Percentiles rank a stretch among this genome's conserved stretches.
Evolutionary conservation across 2,888 invertebrate species (phyloP).

Genomic region (Globia sparganii): DNA sequence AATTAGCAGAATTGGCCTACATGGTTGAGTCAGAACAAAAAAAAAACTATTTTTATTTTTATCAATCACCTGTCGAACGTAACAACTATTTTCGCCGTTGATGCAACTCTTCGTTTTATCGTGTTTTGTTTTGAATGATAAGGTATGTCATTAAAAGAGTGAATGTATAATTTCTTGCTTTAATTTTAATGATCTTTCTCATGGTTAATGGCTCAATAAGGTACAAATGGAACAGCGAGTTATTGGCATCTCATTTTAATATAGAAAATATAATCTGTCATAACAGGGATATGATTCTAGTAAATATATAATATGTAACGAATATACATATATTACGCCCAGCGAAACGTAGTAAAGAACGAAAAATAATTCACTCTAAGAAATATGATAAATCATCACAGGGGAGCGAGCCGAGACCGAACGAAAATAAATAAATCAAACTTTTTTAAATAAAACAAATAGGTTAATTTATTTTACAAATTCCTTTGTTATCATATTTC

Average conservation of each 20-base stretch:
- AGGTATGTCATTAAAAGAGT: slow-evolving; percentile 82
- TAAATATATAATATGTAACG: slow-evolving; percentile 82
- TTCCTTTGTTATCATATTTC: slow-evolving; percentile 91
- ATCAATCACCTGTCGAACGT: slow-evolving; percentile 1
- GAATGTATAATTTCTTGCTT: slow-evolving; percentile 76
- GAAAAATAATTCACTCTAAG: slow-evolving; percentile 71
- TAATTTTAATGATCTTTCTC: slow-evolving; percentile 84
- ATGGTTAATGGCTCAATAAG: slow-evolving; percentile 83
- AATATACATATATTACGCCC: slow-evolving; percentile 81
- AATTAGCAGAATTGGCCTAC: no score
- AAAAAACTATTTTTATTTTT: background rate
- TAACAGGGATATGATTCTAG: slow-evolving; percentile 85
- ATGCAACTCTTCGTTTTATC: slow-evolving; percentile 14
- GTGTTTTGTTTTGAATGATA: slow-evolving; percentile 66
- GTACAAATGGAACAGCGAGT: slow-evolving; percentile 86
- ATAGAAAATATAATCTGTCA: slow-evolving; percentile 87
- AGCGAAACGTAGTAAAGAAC: slow-evolving; percentile 72
- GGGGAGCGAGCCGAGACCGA: slow-evolving; percentile 72
- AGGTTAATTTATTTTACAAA: slow-evolving; percentile 90
- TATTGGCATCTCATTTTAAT: slow-evolving; percentile 87
- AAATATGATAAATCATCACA: slow-evolving; percentile 80
- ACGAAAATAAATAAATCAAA: slow-evolving; percentile 77
- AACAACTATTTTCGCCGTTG: background rate
- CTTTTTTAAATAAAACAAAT: slow-evolving; percentile 89
- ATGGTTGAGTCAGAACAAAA: background rate